Conservation (phyloP, 2,797 vertebrate species). For the Hypotaenidia philippensis region DNA sequence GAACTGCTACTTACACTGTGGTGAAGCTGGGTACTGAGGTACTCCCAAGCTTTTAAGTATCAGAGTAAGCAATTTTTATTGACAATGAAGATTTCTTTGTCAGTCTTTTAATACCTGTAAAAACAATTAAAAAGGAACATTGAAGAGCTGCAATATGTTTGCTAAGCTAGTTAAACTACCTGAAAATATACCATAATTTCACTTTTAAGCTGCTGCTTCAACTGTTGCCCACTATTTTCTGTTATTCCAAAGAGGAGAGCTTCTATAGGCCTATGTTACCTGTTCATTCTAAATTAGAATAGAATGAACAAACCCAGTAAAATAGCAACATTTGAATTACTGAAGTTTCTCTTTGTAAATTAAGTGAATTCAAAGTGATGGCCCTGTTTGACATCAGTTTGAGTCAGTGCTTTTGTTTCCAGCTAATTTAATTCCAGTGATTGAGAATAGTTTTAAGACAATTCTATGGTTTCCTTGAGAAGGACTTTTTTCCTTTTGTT, state of each 20-base stretch:
- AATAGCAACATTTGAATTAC: slow-evolving; percentile 11
- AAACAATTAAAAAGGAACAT: background rate
- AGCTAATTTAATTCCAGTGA: slow-evolving; percentile 22
- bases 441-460: slow-evolving; percentile 39
- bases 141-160: background rate
- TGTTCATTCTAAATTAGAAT: background rate
- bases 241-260: background rate
- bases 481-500: background rate
- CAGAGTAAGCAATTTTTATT: background rate
- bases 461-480: background rate
- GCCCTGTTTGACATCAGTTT: slow-evolving; percentile 37
- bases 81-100: background rate
- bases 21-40: background rate
- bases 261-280: background rate
- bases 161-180: background rate
- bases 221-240: no score
- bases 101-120: background rate
- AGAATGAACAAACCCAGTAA: background rate
- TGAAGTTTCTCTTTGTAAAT: slow-evolving; percentile 50
- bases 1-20: background rate
- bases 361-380: slow-evolving; percentile 51
- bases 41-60: background rate
- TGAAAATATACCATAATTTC: background rate
- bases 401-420: background rate
- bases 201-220: no score